Conservation (phyloP, 2,797 vertebrate genomes). For the Phataginus tetradactyla region DNA sequence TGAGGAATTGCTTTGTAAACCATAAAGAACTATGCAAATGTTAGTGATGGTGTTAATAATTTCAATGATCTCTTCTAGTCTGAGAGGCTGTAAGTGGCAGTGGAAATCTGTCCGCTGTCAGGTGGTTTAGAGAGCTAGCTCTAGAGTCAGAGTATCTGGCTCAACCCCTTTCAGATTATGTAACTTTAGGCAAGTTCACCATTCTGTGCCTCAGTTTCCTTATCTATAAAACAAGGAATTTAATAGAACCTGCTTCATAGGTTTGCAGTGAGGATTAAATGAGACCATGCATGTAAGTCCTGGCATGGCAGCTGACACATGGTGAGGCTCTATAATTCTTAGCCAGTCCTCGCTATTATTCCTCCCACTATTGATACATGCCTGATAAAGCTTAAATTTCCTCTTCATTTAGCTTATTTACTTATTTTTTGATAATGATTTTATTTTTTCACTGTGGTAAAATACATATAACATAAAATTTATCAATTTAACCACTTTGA, state of each 20-base stretch:
- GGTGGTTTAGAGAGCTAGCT: not conserved
- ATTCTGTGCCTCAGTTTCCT: not conserved
- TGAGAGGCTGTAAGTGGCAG: not conserved
- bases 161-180: not conserved
- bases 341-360: not conserved
- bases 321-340: fast-evolving
- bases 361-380: not conserved
- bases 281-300: not conserved
- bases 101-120: not conserved
- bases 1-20: not conserved
- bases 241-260: not conserved
- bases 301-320: too few species aligned
- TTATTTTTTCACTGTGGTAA: not conserved
- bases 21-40: not conserved
- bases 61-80: not conserved
- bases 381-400: not conserved
- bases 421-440: not conserved
- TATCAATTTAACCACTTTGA: not conserved
- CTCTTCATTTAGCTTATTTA: not conserved
- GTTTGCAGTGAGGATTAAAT: not conserved
- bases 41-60: not conserved
- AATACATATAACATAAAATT: not conserved
- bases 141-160: not conserved
- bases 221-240: not conserved
- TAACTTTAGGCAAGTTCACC: too few species aligned